phyloP scores from a whole-genome alignment of 2,888 invertebrate genomes.

The Stomorhina lunata region DNA sequence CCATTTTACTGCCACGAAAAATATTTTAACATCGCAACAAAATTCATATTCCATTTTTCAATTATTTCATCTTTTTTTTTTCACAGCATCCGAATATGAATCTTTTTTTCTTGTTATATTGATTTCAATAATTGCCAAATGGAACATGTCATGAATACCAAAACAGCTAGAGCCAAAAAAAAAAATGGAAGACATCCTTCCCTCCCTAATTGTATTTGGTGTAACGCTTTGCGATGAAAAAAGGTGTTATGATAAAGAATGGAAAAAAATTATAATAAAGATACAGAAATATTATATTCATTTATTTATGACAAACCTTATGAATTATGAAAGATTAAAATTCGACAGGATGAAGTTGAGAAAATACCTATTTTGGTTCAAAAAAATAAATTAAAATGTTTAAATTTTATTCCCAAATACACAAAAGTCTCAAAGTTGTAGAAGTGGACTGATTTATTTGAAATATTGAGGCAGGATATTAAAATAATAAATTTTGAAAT shows the following conservation, averaged over 20 bases:
- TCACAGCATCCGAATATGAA: neutral
- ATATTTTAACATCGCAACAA: neutral
- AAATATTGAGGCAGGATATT: conserved; percentile 9
- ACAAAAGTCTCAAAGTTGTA: neutral
- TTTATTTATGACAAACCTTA: conserved; percentile 7
- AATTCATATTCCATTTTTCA: neutral
- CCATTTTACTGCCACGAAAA: neutral
- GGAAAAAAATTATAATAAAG: neutral
- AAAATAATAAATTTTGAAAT: conserved; percentile 26
- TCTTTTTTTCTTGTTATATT: conserved; percentile 21
- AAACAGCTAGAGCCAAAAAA: conserved; percentile 2
- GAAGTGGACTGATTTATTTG: neutral
- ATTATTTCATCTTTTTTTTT: neutral
- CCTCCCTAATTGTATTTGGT: neutral
- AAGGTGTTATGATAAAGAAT: neutral
- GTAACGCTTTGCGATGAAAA: neutral
- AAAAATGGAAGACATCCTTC: neutral
- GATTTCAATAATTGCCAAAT: conserved; percentile 54
- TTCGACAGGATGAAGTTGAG: neutral
- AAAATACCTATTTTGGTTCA: neutral
- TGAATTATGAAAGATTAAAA: conserved; percentile 27
- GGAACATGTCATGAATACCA: conserved; percentile 49
- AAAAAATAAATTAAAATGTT: conserved; percentile 30
- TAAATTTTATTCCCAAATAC: conserved; percentile 4
- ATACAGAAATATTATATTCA: too few species aligned